Base-by-base conservation (phyloP, 2,797 vertebrate genomes). In the Semotilus atromaculatus region DNA sequence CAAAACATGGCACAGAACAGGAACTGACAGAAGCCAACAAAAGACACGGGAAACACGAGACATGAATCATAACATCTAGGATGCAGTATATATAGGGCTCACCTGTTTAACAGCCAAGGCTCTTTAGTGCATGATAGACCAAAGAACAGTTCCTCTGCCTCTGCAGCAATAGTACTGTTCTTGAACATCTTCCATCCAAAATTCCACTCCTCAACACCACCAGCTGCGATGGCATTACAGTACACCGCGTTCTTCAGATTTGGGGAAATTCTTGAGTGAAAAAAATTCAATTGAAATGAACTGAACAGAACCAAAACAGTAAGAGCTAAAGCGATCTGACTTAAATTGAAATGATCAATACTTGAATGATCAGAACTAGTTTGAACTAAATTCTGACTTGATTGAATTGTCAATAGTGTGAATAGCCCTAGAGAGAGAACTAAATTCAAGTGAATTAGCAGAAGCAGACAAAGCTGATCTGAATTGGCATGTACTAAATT, bases 91-190 rank as follows among this genome's bases (percentile, higher is more conserved):
- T 19, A 10, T 45, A n/a, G 23, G 23, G 40, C 71, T 86, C 85
- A 98, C 97, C 97, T 96, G 87, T 93, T 96, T 14, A 99, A 93
- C 85, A 98, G 94, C 97, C 96, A 97, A 73, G 96, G 88, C 1
- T 93, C 0, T 18, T 11, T 89, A 89, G 94, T 95, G 91, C 97
- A 99, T 76, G 97, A 67, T 84, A 99, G 92, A 8, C 93, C 96
- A 0, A 88, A 1, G 31, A 96, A 94, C 43, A 98, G 94, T 81
- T 96, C 97, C 8, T 96, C 93, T 0, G 95, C 95, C 85, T 99
- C 97, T 0, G 95, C 94, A 0, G 96, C 95, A 0, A 96, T 90
- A 0, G 86, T 75, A 2, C 96, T 91, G 0, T 85, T 89, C 2
- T 0, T 58, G 88, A 96, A 98, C 94, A 93, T 93, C 0, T 2